phyloP scores from a whole-genome alignment of 2,888 invertebrate species.

The Drosophila mayaguana region DNA sequence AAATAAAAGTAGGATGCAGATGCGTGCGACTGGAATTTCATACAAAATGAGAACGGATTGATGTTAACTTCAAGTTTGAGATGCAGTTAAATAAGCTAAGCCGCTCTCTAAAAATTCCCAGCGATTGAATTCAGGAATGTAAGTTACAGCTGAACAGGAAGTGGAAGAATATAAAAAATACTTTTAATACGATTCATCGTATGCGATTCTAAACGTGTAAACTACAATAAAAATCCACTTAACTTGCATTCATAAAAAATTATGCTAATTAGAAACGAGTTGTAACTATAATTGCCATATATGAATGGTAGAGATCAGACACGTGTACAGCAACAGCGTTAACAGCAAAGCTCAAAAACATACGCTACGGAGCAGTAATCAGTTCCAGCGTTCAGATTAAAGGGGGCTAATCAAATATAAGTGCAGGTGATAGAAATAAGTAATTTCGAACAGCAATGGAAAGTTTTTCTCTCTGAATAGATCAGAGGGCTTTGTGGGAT shows the following conservation, averaged over 20 bases:
- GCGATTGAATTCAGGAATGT: not conserved
- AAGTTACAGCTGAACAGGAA: not conserved
- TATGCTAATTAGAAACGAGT: conserved; percentile 1
- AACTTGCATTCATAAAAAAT: not conserved
- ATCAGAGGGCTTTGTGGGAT: not conserved
- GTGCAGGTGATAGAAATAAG: not conserved
- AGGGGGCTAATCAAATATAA: not conserved
- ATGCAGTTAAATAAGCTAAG: not conserved
- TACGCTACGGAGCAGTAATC: not conserved
- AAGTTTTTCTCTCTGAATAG: not conserved
- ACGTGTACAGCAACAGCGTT: not conserved
- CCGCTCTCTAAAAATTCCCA: not conserved
- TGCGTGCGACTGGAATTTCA: not conserved
- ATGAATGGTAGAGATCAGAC: not conserved
- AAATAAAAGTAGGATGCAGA: not conserved
- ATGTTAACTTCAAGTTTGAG: not conserved
- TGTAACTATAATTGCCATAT: not conserved
- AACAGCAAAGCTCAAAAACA: not conserved
- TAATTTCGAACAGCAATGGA: not conserved
- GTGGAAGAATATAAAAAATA: not conserved
- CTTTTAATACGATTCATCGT: no score
- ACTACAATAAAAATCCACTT: not conserved
- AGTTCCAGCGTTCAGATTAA: not conserved
- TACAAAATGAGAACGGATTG: not conserved
- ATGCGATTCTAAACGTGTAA: not conserved